Evolutionary conservation across 2,113 vertebrate species (phyloP), one percentile per base, ranked within the genome.

Genomic region (Phylloscopus whistleri): DNA sequence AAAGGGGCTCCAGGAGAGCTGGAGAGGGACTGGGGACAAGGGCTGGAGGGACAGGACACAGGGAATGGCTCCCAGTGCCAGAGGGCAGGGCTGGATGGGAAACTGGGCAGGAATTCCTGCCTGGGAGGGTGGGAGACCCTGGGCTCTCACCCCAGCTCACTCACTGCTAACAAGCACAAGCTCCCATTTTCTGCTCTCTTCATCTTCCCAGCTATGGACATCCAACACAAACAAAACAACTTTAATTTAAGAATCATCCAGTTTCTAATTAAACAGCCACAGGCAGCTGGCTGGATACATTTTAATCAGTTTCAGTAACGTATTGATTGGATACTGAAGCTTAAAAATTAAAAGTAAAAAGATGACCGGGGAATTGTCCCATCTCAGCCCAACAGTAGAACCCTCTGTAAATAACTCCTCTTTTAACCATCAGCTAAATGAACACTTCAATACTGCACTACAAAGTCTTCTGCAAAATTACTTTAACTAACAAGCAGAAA

Each of bases 401-500:
- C 94, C 98, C 98, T 98, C 98, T 97, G 98, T 98, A 98, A 98
- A 98, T 98, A 98, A 98, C 98, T 98, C 97, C 98, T 98, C 97
- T 98, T 98, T 98, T 98, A 98, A 98, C 98, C 98, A 98, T 98
- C 98, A 98, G 98, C 98, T 98, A 98, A 98, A 98, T 98, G 98
- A 98, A 98, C 98, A 98, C 98, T 98, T 98, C 98, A 98, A 98
- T 98, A 98, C 97, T 62, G 97, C 98, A 97, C 97, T 94, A 98
- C 98, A 98, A 98, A 98, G 98, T 98, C 98, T 98, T 97, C 98
- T 98, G 98, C 98, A 98, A 98, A 98, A 98, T 98, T 98, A 98
- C 98, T 98, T 98, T 98, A 98, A 98, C 98, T 98, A 98, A 98
- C 98, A 98, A 98, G 98, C 98, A 98, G 98, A 98, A 98, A 98